Base-by-base conservation (phyloP, 2,113 vertebrate genomes). In the Grallaria varia region DNA sequence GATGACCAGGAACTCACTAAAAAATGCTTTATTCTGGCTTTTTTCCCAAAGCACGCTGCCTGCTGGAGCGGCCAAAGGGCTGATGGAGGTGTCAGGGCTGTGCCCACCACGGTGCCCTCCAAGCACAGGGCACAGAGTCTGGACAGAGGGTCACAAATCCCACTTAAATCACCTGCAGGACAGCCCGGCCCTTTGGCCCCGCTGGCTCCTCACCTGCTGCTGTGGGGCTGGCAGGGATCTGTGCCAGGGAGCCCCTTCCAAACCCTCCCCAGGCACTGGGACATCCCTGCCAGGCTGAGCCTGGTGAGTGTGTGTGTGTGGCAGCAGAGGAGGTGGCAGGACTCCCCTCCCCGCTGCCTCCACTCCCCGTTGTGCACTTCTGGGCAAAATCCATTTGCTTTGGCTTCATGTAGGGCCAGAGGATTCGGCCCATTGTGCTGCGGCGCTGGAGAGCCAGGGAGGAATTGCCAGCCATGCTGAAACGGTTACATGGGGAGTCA, bases 371-470 rank as follows among this genome's bases (percentile, higher is more conserved):
- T 2, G 94, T 50, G 95, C 93, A 95, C 93, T 95, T 97, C 96
- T 96, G 96, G 95, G 96, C 95, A 96, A 95, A 96, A 97, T 39
- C 84, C 96, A 90, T 96, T 94, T 76, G 84, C 91, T 96, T 73
- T 89, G 93, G 95, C 93, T 96, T 96, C 95, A 85, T 71, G 94
- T 89, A 91, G 95, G 93, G 96, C 91, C 96, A 94, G 78, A 94
- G 58, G 93, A 87, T 93, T 91, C 44, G 71, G 91, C 60, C 95
- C 96, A 96, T 94, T 95, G 93, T 97, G 94, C 96, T 95, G 91
- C 4, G 14, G 84, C 86, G 12, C 84, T 88, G 72, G 68, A 86
- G 91, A 96, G 88, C 71, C 72, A 28, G 94, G 58, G 22, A 92
- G 90, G 87, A 71, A 95, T 88, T 87, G 95, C 86, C 91, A 81